Evolutionary conservation across 2,888 invertebrate genomes (phyloP).

Genomic region (Merodon equestris): DNA sequence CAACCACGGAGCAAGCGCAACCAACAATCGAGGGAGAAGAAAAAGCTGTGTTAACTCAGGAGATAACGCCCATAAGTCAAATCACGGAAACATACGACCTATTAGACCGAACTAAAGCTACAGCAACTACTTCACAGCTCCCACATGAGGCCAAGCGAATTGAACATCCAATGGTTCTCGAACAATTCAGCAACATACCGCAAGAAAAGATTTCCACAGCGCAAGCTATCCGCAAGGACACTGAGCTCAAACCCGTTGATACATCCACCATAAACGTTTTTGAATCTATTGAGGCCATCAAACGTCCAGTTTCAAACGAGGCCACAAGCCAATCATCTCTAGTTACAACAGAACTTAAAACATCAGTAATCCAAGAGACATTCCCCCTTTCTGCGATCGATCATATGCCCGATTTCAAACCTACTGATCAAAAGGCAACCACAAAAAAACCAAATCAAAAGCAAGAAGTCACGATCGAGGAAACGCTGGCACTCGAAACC

Average conservation of each 20-base stretch:
- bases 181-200: conserved; percentile 66
- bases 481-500: conserved; percentile 71
- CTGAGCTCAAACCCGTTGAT: conserved; percentile 68
- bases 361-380: conserved; percentile 72
- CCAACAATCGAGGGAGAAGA: conserved; percentile 67
- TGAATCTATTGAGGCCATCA: conserved; percentile 71
- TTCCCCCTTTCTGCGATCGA: conserved; percentile 66
- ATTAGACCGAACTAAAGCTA: conserved; percentile 59
- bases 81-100: conserved; percentile 73
- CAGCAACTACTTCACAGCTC: conserved; percentile 67
- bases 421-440: conserved; percentile 49
- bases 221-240: conserved; percentile 22
- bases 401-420: conserved; percentile 42
- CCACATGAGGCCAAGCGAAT: conserved; percentile 70
- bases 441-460: conserved; percentile 20
- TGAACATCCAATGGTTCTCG: conserved; percentile 70
- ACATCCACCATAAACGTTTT: conserved; percentile 70
- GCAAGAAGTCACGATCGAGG: conserved; percentile 70
- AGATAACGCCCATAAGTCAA: conserved; percentile 71
- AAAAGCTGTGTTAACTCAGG: conserved; percentile 71
- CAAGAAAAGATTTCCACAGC: conserved; percentile 33
- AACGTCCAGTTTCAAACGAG: conserved; percentile 69
- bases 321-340: conserved; percentile 49
- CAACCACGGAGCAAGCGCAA: conserved; percentile 33
- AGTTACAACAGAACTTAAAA: conserved; percentile 69